Evolutionary conservation across 2,113 vertebrate species (phyloP).

Genomic region (Heterotis niloticus): DNA sequence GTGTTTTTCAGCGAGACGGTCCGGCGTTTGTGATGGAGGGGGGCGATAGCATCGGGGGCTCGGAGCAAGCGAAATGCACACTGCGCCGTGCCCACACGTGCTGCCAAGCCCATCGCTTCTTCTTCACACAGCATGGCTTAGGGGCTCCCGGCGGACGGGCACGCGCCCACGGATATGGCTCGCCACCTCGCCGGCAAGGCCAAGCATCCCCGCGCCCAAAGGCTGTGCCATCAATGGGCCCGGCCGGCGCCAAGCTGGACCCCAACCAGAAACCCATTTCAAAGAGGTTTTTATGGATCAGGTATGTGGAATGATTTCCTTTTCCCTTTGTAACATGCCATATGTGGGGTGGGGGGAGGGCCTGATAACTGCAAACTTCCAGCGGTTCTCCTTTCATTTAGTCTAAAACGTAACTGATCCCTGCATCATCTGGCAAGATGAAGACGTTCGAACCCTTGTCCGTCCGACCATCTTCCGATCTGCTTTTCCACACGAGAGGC

Average conservation of each 20-base stretch:
- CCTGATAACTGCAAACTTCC: conserved; percentile 5
- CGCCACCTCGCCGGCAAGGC: conserved; percentile 64
- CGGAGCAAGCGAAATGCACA: conserved; percentile 62
- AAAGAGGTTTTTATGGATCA: conserved; percentile 69
- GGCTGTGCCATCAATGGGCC: conserved; percentile 69
- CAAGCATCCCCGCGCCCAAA: conserved; percentile 64
- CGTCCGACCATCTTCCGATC: neutral
- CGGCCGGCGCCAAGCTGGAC: conserved; percentile 68
- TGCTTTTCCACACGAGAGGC: neutral
- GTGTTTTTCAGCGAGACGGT: conserved; percentile 30
- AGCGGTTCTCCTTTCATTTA: conserved; percentile 22
- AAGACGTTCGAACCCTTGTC: neutral
- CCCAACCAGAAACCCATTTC: conserved; percentile 68
- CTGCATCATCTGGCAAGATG: neutral
- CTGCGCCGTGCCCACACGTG: conserved; percentile 60
- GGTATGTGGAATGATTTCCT: conserved; percentile 71
- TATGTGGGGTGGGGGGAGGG: conserved; percentile 47
- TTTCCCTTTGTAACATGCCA: conserved; percentile 69
- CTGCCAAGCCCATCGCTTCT: conserved; percentile 71
- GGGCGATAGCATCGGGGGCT: conserved; percentile 62
- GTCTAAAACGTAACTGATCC: conserved; percentile 9
- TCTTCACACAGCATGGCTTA: conserved; percentile 71
- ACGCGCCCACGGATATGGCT: conserved; percentile 68
- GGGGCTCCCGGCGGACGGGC: conserved; percentile 67
- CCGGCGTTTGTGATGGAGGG: conserved; percentile 43